Evolutionary conservation across 2,888 invertebrate genomes (phyloP).

Genomic region (Xylota segnis): DNA sequence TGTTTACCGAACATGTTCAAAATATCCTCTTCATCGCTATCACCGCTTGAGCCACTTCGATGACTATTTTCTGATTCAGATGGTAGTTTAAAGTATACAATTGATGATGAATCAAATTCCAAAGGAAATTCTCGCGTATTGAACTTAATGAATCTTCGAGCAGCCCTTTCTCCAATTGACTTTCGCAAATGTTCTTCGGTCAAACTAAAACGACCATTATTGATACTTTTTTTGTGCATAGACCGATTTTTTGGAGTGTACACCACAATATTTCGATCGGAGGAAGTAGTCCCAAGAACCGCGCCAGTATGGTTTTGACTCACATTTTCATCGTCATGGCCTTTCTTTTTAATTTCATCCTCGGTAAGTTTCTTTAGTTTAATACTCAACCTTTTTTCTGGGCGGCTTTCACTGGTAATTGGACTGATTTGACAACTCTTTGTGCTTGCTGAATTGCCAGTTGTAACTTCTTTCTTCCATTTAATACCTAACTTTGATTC

Average conservation of each 20-base stretch:
- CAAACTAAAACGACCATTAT: conserved; percentile 78
- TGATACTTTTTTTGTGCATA: not conserved
- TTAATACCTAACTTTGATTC: not conserved
- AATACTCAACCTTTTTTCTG: not conserved
- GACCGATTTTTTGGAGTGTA: conserved; percentile 23
- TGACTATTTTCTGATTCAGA: conserved; percentile 28
- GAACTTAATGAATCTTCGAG: conserved; percentile 80
- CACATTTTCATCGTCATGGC: not conserved
- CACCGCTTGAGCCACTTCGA: conserved; percentile 18
- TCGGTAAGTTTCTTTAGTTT: too few relatives aligned
- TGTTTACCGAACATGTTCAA: conserved; percentile 50
- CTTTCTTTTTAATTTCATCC: not conserved
- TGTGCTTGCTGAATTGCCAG: not conserved
- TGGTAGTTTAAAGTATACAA: conserved; percentile 80
- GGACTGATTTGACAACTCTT: conserved; percentile 30
- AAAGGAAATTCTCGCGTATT: conserved; percentile 78
- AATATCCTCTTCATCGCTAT: conserved; percentile 54
- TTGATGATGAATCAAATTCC: conserved; percentile 79
- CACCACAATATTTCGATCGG: conserved; percentile 22
- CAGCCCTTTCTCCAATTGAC: conserved; percentile 79
- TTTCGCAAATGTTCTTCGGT: conserved; percentile 79
- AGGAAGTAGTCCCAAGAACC: not conserved
- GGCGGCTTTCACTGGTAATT: not conserved
- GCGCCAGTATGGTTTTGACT: not conserved
- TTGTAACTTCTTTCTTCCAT: not conserved